Evolutionary conservation across 2,888 invertebrate species (phyloP), one percentile per base, ranked within the genome.

Genomic region (Protodeltote pygarga): DNA sequence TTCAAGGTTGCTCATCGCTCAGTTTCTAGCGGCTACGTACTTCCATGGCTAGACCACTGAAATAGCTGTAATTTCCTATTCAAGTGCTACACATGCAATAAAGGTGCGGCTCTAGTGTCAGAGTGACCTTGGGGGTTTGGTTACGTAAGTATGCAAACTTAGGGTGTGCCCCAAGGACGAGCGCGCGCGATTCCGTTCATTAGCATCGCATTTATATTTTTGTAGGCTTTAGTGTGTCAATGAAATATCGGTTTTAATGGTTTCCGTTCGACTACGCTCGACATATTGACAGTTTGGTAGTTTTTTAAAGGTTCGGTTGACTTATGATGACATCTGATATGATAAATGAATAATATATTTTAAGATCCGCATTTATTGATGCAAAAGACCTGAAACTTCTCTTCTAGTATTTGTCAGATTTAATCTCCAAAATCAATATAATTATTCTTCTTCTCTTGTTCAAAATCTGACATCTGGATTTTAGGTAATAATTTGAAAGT

Each of bases 61-160:
- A 85, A 83, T 79, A 79, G 75, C 74, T 71, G 67, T 79, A 79
- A 83, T 84, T 87, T 83, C 77, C 81, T 77, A 73, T 76, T 77
- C 71, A 68, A 73, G 65, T 73, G 69, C 70, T 68, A 72, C 72
- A 73, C 82, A 82, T 87, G 85, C 87, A 77, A 83, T 73, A 55
- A 69, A 79, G 82, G 86, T 73, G 81, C 52, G 80, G 79, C 71
- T 59, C 73, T 62, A 82, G 81, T 84, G 83, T 75, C 74, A 73
- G 77, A 44, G 63, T 73, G 84, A 77, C 89, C 88, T 89, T 87
- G 81, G 8, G 1, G n/a, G 23, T 24, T 45, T 6, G 4, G 50
- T 85, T 87, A 86, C 79, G 78, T 87, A 87, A 88, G 55, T 76
- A 79, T 83, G 79, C 80, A 79, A 82, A 77, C 62, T 44, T 59